Percentiles rank a stretch among this genome's conserved stretches.
Evolutionary conservation across 2,797 vertebrate genomes (phyloP).

Genomic region (Falco novaeseelandiae): DNA sequence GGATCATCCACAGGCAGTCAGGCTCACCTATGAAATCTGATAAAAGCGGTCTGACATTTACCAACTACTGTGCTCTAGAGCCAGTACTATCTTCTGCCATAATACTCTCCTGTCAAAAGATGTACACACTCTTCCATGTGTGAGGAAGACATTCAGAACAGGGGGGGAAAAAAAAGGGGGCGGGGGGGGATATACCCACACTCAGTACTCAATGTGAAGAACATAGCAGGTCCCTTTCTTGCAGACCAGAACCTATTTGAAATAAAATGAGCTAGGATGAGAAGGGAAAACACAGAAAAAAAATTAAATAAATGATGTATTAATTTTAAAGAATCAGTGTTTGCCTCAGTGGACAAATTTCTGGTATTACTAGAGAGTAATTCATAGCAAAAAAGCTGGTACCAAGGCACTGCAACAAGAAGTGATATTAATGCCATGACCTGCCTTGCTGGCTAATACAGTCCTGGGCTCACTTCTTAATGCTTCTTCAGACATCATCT

Average conservation of each 20-base stretch:
- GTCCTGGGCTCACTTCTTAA: not conserved
- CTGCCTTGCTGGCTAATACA: not conserved
- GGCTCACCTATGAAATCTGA: not conserved
- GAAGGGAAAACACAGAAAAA: not conserved
- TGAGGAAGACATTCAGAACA: not conserved
- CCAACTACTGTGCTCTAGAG: not conserved
- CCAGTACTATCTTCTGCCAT: not conserved
- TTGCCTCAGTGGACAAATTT: not conserved
- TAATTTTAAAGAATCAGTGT: not conserved
- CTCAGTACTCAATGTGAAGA: not conserved
- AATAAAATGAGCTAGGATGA: not conserved
- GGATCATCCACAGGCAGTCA: not conserved
- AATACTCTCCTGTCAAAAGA: not conserved
- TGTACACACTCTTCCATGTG: not conserved
- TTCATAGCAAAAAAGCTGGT: not conserved
- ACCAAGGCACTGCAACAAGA: not conserved
- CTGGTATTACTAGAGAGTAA: not conserved
- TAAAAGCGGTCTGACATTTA: not conserved
- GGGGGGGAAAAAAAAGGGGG: not conserved
- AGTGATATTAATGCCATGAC: not conserved
- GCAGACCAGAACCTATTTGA: not conserved
- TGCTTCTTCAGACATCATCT: not conserved
- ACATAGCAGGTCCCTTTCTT: not conserved
- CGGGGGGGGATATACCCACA: not conserved
- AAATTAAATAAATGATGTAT: not conserved